phyloP scores from a whole-genome alignment of 2,797 vertebrate genomes.

The Rhynchotus rufescens region DNA sequence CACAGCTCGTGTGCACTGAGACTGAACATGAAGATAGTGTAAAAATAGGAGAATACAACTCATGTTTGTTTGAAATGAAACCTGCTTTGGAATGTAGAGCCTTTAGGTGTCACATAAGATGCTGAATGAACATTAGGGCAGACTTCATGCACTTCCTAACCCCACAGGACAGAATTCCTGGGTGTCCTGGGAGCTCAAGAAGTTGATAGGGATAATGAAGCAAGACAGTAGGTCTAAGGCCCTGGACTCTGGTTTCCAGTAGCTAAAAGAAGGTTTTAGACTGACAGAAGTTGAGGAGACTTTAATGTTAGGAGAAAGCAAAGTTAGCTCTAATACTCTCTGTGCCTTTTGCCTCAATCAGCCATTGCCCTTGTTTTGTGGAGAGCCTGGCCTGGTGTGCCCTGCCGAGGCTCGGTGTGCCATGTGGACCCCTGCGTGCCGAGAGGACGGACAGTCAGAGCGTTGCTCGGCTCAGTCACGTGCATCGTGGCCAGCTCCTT shows the following conservation, averaged over 20 bases:
- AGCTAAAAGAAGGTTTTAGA: not conserved
- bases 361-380: not conserved
- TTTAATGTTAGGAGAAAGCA: not conserved
- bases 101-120: rapidly evolving
- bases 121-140: not conserved
- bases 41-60: not conserved
- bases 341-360: not conserved
- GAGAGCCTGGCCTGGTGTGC: not conserved
- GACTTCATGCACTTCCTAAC: not conserved
- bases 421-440: not conserved
- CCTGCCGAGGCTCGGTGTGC: not conserved
- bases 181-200: not conserved
- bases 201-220: no score
- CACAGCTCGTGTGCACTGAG: not conserved
- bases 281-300: not conserved
- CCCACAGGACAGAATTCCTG: not conserved
- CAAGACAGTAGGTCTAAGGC: not conserved
- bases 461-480: not conserved
- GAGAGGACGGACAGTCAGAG: rapidly evolving
- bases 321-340: not conserved
- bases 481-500: not conserved
- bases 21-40: not conserved
- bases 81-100: not conserved
- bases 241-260: not conserved
- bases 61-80: not conserved